These are phyloP conservation scores for Allacma fusca DNA, from an alignment of 2,888 invertebrate genomes.

Conservation along the genomic window DNA sequence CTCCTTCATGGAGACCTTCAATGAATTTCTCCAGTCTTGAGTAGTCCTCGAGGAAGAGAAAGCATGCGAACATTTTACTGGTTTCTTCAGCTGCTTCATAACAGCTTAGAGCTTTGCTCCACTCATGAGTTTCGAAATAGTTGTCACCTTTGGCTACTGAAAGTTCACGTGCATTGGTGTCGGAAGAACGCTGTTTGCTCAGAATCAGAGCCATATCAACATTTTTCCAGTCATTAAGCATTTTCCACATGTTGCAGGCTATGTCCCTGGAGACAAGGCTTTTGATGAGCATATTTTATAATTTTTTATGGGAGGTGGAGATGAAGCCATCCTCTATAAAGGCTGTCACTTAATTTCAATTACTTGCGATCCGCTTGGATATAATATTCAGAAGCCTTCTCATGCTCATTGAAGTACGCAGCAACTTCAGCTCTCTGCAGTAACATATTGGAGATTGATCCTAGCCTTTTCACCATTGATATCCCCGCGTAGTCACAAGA, in stretches of 20 bases:
- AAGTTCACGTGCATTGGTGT: conserved; percentile 52
- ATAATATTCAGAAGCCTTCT: conserved; percentile 93
- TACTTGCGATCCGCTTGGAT: conserved; percentile 90
- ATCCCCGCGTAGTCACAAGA: conserved; percentile 96
- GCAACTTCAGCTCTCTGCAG: conserved; percentile 87
- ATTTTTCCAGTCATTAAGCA: conserved; percentile 93
- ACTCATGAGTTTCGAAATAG: conserved; percentile 64
- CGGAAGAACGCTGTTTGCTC: conserved; percentile 48
- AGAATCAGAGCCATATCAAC: conserved; percentile 78
- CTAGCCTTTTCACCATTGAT: conserved; percentile 85
- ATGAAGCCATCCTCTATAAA: background rate
- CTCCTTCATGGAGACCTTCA: conserved; percentile 77
- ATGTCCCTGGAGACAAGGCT: conserved; percentile 75
- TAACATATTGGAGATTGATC: conserved; percentile 79
- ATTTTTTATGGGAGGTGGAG: background rate
- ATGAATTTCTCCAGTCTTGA: conserved; percentile 70
- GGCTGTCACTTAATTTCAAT: conserved; percentile 28
- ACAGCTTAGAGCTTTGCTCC: conserved; percentile 79
- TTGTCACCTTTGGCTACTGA: conserved; percentile 63
- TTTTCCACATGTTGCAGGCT: conserved; percentile 84
- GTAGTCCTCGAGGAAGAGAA: conserved; percentile 91
- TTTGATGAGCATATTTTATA: too few relatives aligned
- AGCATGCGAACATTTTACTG: conserved; percentile 85
- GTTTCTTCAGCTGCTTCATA: conserved; percentile 86
- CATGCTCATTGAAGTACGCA: conserved; percentile 90